Base-by-base conservation (phyloP, 2,113 vertebrate species). In the Sander vitreus region DNA sequence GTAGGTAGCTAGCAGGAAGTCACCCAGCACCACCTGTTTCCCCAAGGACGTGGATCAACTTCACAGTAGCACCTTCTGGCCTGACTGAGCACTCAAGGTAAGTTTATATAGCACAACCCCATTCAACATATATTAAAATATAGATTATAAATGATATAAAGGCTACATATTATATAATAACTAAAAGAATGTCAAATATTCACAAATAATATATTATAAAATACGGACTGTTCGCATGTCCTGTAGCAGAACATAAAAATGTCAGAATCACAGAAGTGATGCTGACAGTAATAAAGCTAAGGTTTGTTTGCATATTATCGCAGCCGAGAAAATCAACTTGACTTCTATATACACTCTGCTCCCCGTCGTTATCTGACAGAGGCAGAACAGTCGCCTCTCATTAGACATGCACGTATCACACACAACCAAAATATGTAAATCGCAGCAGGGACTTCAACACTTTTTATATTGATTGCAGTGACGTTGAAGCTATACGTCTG, bases 341-440 rank as follows among this genome's bases (percentile, higher is more conserved):
- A 85, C 84, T 85, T 73, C 19, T 58, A 80, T 73, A 85, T 21
- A 25, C 51, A 69, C 50, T 58, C 39, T 21, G 78, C 58, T 78
- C 48, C 14, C 48, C 65, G 80, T 50, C 78, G 72, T 78, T 68
- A 59, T 68, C 58, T 33, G 16, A 30, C 84, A 70, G 71, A 76
- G 64, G 59, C 86, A 19, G 70, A 76, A 12, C 64, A 72, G 88
- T 86, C 81, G 47, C 12, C 66, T 73, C 86, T 83, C 55, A 79
- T 91, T 85, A 88, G 76, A 78, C 64, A 73, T 47, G 68, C 76
- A 67, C 54, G 50, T 23, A 59, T 87, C 82, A 74, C 71, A 73
- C 27, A 12, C 50, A 57, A 62, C 60, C 39, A 36, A 73, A 86
- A 78, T 71, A 64, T 66, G 48, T 50, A 30, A 48, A 65, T 25